Evolutionary conservation across 2,888 invertebrate species (phyloP).

Genomic region (Leucophenga maculata): DNA sequence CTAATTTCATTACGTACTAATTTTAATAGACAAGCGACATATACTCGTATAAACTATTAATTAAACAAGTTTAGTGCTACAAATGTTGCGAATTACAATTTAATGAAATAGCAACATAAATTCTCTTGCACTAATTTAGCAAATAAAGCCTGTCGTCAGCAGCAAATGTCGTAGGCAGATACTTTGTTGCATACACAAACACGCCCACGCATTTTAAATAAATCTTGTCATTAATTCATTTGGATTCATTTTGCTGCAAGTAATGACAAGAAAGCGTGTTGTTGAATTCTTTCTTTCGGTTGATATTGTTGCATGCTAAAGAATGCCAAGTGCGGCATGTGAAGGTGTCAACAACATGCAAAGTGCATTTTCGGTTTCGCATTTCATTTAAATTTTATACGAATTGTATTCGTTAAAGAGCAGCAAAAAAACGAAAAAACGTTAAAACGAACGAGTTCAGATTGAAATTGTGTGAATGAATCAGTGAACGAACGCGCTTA

Average conservation of each 20-base stretch:
- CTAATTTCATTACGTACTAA: no score
- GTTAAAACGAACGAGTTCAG: no score
- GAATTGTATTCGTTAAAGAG: no score
- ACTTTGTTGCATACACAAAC: background rate
- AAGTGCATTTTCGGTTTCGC: no score
- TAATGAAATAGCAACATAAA: no score
- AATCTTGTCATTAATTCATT: conserved; percentile 4
- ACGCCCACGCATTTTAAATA: background rate
- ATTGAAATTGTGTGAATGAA: background rate
- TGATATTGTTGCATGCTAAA: background rate
- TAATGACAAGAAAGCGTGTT: no score
- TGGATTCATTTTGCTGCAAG: background rate
- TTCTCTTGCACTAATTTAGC: background rate
- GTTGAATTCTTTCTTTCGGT: no score
- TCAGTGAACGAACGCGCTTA: background rate
- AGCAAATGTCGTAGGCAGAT: background rate
- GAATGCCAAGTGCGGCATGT: background rate
- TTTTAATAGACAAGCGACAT: no score
- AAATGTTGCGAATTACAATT: background rate
- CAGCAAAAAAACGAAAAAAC: no score
- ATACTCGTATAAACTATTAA: no score
- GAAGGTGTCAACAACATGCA: conserved; percentile 2
- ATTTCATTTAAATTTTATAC: no score
- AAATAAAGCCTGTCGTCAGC: background rate
- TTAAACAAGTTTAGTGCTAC: background rate